phyloP scores from a whole-genome alignment of 2,797 vertebrate genomes.

The Chelmon rostratus region DNA sequence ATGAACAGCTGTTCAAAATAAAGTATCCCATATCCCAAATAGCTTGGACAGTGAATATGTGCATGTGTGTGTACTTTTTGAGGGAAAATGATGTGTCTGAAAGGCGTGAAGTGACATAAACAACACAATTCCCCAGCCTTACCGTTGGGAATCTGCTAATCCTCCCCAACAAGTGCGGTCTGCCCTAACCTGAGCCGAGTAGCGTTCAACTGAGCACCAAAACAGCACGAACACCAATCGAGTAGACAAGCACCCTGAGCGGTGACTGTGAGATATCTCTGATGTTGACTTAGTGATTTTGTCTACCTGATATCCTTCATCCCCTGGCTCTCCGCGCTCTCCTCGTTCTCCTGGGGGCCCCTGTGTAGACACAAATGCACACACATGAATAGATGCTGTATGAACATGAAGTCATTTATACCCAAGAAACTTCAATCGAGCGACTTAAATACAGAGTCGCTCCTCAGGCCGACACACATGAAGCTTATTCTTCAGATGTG shows the following conservation, averaged over 20 bases:
- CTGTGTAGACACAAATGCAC: constrained; percentile 84
- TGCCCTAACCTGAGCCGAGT: constrained; percentile 31
- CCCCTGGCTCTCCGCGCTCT: constrained; percentile 92
- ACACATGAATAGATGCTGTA: constrained; percentile 48
- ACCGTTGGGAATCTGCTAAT: constrained; percentile 42
- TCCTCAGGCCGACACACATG: constrained; percentile 12
- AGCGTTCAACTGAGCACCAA: constrained; percentile 10
- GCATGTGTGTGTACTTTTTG: background rate
- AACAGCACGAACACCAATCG: constrained; percentile 28
- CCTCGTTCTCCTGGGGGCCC: constrained; percentile 90
- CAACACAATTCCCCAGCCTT: constrained; percentile 28
- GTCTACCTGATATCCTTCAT: constrained; percentile 93
- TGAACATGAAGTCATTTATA: constrained; percentile 25
- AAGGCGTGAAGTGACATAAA: constrained; percentile 40
- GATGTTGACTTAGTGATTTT: constrained; percentile 27
- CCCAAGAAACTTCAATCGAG: constrained; percentile 43
- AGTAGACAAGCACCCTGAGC: background rate
- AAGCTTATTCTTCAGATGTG: constrained; percentile 14
- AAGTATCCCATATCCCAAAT: background rate
- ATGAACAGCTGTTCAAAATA: constrained; percentile 19
- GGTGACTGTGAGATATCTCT: constrained; percentile 17
- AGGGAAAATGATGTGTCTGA: background rate
- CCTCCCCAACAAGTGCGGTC: constrained; percentile 67
- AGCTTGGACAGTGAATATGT: background rate
- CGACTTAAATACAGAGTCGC: constrained; percentile 22